Evolutionary conservation across 2,113 vertebrate species (phyloP).

Genomic region (Pheucticus melanocephalus): DNA sequence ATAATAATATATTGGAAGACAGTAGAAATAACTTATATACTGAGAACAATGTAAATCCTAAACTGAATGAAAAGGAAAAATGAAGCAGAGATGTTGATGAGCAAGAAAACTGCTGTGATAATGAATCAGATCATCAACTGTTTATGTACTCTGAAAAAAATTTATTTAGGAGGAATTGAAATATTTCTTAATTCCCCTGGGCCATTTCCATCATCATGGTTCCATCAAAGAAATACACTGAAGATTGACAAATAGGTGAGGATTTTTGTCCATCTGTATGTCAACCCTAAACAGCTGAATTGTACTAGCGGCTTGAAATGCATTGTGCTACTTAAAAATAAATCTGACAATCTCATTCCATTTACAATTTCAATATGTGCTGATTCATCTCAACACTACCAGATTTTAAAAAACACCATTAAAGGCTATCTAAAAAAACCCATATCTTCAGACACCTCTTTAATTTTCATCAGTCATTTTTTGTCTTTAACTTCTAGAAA

Average conservation of each 20-base stretch:
- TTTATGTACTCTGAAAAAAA: not conserved
- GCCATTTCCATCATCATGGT: not conserved
- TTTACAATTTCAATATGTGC: not conserved
- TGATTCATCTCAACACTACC: not conserved
- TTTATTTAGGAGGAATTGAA: not conserved
- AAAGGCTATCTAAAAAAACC: not conserved
- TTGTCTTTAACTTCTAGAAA: not conserved
- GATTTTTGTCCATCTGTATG: accelerated
- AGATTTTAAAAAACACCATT: not conserved
- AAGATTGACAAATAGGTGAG: not conserved
- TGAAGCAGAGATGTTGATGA: not conserved
- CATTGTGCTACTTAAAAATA: not conserved
- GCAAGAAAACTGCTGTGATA: not conserved
- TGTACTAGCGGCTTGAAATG: not conserved
- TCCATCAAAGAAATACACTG: not conserved
- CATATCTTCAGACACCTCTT: not conserved
- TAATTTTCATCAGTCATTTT: not conserved
- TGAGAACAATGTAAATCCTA: not conserved
- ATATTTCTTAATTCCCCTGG: not conserved
- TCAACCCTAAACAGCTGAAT: not conserved
- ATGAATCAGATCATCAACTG: not conserved
- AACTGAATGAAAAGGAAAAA: not conserved
- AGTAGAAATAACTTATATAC: not conserved
- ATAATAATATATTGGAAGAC: not conserved
- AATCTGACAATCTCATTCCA: not conserved